A percentile compares a stretch with the other conserved stretches of the same genome.
These are phyloP conservation scores for Atherinomorus stipes DNA, from an alignment of 2,113 vertebrate genomes.

Conservation along the genomic window DNA sequence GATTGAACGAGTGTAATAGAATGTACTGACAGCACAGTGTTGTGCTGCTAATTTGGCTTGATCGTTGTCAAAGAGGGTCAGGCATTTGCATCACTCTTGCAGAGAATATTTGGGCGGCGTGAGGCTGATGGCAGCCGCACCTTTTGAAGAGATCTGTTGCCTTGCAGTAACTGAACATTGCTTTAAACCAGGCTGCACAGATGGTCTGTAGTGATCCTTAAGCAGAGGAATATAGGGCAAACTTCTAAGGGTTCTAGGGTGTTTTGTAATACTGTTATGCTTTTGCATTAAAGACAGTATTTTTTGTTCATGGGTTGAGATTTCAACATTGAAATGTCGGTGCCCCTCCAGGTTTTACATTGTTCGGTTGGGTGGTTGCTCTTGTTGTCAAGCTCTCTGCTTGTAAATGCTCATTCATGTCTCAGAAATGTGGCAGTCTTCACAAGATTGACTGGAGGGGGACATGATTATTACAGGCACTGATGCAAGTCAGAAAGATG, in stretches of 20 bases:
- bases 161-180: constrained; percentile 62
- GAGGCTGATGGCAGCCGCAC: constrained; percentile 31
- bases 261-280: constrained; percentile 68
- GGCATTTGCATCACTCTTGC: constrained; percentile 59
- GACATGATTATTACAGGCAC: constrained; percentile 63
- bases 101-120: constrained; percentile 32
- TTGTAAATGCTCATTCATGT: constrained; percentile 72
- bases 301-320: constrained; percentile 63
- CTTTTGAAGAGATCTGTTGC: constrained; percentile 57
- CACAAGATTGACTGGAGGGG: constrained; percentile 56
- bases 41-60: constrained; percentile 65
- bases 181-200: constrained; percentile 67
- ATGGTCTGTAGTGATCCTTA: constrained; percentile 56
- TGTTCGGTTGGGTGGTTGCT: constrained; percentile 63
- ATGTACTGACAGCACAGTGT: constrained; percentile 66
- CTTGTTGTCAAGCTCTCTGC: constrained; percentile 68
- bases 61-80: constrained; percentile 71
- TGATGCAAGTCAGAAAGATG: constrained; percentile 67
- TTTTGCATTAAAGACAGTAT: constrained; percentile 67
- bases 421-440: constrained; percentile 63
- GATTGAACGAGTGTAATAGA: constrained; percentile 63
- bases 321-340: constrained; percentile 66
- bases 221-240: constrained; percentile 63
- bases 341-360: constrained; percentile 71
- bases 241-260: constrained; percentile 64